These are phyloP conservation scores for Oxygymnocypris stewartii DNA, from an alignment of 2,113 vertebrate species.

Conservation along the genomic window DNA sequence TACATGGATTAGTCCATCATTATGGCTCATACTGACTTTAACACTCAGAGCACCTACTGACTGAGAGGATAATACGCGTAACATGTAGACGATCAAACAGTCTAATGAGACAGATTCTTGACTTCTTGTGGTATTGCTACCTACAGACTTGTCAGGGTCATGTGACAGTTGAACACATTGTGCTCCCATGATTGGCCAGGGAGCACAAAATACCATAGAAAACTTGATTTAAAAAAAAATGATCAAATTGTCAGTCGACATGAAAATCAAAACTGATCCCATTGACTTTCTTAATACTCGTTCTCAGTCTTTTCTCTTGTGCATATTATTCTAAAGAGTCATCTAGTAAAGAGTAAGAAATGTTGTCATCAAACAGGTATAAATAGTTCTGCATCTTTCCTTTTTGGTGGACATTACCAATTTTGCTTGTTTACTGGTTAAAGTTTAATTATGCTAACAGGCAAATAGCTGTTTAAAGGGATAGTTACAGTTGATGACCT, in stretches of 20 bases:
- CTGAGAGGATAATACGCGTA: not conserved
- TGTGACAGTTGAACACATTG: not conserved
- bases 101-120: not conserved
- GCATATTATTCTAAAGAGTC: not conserved
- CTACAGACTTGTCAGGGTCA: not conserved
- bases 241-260: not conserved
- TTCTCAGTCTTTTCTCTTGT: not conserved
- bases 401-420: not conserved
- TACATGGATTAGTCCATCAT: not conserved
- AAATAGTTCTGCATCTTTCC: not conserved
- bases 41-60: too few relatives aligned
- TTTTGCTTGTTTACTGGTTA: not conserved
- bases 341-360: not conserved
- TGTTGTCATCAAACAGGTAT: not conserved
- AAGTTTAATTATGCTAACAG: not conserved
- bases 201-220: not conserved
- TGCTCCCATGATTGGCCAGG: not conserved
- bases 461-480: not conserved
- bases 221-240: not conserved
- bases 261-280: not conserved
- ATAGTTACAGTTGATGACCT: not conserved
- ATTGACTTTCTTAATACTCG: not conserved
- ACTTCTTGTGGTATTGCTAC: not conserved
- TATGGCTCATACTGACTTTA: not conserved
- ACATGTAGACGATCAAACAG: not conserved